These are phyloP conservation scores for Sarcophaga bullata DNA, from an alignment of 1,140 invertebrate genomes.

Conservation along the genomic window DNA sequence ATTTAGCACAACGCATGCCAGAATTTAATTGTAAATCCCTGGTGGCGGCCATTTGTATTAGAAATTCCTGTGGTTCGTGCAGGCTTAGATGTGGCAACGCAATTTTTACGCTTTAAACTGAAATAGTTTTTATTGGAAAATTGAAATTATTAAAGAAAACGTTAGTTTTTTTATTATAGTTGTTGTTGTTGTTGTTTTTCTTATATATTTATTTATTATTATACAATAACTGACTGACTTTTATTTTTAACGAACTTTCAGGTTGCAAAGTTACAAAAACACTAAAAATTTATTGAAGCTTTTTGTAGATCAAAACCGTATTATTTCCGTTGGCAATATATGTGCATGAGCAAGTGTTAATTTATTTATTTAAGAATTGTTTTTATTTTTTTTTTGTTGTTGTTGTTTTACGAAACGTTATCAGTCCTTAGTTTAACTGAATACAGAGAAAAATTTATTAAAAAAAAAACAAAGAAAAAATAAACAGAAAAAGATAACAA, in stretches of 20 bases:
- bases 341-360: background rate
- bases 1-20: constrained; percentile 84
- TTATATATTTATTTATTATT: constrained; percentile 28
- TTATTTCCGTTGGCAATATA: constrained; percentile 18
- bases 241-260: constrained; percentile 39
- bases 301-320: constrained; percentile 20
- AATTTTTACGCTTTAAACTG: background rate
- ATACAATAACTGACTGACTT: constrained; percentile 12
- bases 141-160: background rate
- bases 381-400: background rate
- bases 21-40: constrained; percentile 69
- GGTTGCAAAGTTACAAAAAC: constrained; percentile 30
- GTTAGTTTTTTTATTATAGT: constrained; percentile 9
- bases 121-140: background rate
- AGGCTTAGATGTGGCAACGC: background rate
- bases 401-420: constrained; percentile 18
- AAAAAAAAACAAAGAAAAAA: background rate
- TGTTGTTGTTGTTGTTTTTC: background rate
- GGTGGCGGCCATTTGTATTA: constrained; percentile 52
- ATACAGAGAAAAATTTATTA: background rate
- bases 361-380: background rate
- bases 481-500: constrained; percentile 7
- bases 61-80: background rate
- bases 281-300: constrained; percentile 37
- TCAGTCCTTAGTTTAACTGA: constrained; percentile 18